Conservation (phyloP, 2,797 vertebrate genomes). For the Acipenser ruthenus region DNA sequence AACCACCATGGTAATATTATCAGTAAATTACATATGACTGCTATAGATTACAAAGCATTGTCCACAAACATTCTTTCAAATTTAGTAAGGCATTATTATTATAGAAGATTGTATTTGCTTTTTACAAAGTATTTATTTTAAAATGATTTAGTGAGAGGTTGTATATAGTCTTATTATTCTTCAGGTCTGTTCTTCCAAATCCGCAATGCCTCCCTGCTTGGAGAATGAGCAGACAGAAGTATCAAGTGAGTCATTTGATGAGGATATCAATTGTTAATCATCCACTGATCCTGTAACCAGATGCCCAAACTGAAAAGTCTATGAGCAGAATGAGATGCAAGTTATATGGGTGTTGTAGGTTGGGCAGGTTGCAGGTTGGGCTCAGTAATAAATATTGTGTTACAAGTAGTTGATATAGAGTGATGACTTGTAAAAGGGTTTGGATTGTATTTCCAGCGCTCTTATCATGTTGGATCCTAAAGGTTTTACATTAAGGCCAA, state of each 20-base stretch:
- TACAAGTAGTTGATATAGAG: constrained; percentile 20
- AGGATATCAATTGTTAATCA: constrained; percentile 86
- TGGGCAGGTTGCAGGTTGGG: constrained; percentile 8
- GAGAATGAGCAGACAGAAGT: constrained; percentile 32
- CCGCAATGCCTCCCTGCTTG: neutral
- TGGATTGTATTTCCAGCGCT: constrained; percentile 16
- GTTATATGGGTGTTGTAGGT: constrained; percentile 49
- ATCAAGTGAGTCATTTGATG: constrained; percentile 79
- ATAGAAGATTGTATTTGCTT: too few species aligned
- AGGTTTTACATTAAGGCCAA: too few species aligned
- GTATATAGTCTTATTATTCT: neutral
- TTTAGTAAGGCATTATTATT: too few species aligned
- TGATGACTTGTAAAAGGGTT: constrained; percentile 22
- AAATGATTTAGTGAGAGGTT: neutral
- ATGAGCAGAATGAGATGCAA: constrained; percentile 45
- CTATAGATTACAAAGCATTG: too few species aligned
- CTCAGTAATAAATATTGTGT: constrained; percentile 19
- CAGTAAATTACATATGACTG: too few species aligned
- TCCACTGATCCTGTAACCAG: constrained; percentile 78
- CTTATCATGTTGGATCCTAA: constrained; percentile 14
- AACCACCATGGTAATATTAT: neutral
- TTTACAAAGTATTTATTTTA: too few species aligned
- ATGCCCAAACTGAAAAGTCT: constrained; percentile 55
- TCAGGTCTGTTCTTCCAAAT: constrained; percentile 6
- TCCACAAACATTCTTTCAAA: too few species aligned